Evolutionary conservation across 2,113 vertebrate genomes (phyloP).

Genomic region (Psammodynastes pulverulentus): DNA sequence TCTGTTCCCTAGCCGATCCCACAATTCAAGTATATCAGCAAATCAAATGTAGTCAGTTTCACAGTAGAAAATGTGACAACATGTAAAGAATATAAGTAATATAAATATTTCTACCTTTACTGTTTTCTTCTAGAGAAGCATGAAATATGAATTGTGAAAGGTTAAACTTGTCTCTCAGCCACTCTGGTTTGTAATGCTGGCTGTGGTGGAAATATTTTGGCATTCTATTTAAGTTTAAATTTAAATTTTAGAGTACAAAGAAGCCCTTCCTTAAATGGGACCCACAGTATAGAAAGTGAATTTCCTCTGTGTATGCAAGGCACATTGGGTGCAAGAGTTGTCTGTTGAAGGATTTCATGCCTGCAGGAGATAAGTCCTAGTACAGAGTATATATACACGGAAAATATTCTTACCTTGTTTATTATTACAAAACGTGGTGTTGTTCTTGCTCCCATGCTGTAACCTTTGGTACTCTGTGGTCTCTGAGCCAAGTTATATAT

Average conservation of each 20-base stretch:
- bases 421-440: conserved; percentile 62
- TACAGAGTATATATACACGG: background rate
- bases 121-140: background rate
- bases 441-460: conserved; percentile 79
- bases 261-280: background rate
- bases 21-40: background rate
- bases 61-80: background rate
- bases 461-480: conserved; percentile 78
- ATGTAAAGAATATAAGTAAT: background rate
- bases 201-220: background rate
- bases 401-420: conserved; percentile 61
- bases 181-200: background rate
- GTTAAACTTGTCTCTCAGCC: background rate
- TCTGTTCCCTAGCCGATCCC: background rate
- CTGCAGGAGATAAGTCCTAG: background rate
- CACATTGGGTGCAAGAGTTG: background rate
- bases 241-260: background rate
- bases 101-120: background rate
- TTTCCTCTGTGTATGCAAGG: background rate
- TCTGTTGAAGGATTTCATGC: background rate
- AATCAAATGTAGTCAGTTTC: background rate
- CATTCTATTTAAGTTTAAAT: background rate
- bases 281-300: background rate
- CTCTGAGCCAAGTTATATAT: conserved; percentile 58
- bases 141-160: background rate